Evolutionary conservation across 2,888 invertebrate genomes (phyloP), one percentile per base, ranked within the genome.

Genomic region (Corythucha ciliata): DNA sequence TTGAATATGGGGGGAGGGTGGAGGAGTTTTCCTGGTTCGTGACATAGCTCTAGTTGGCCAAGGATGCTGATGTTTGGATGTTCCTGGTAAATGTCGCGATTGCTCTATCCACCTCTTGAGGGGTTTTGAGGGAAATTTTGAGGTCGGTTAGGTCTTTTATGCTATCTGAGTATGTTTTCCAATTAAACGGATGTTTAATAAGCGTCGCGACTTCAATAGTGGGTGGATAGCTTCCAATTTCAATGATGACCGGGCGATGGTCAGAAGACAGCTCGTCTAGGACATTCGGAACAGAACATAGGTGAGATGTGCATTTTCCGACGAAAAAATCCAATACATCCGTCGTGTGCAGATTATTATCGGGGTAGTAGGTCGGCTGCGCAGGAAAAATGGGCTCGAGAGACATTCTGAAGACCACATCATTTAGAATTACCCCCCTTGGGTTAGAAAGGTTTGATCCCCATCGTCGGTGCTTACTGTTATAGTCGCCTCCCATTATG

Each of bases 161-260:
- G 16, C 12, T 14, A 22, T 46, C 16, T 21, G 46, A 33, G 27
- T 48, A 48, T 18, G 18, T 18, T 12, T 27, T 14, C 48, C 48
- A 36, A 27, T 48, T 27, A 37, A 36, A 37, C 7, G 48, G 37
- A 12, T 48, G 36, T n/a, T 24, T 37, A 25, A 48, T 25, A 18
- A 48, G 26, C 16, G 36, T 21, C 20, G 14, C 12, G n/a, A 14
- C 16, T 24, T 14, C 25, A 24, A 25, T 37, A 18, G 21, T n/a
- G 5, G 36, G 36, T 20, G 46, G 32, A 24, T 34, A 32, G 24
- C 34, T 16, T 33, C 46, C 24, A 16, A 46, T 21, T 29, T 37
- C 48, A 20, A 36, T 48, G 16, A 48, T 24, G 20, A 37, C 48
- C 26, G 48, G 48, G 24, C 27, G 22, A 37, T 48, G 48, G 16